Percentiles rank a stretch among this genome's conserved stretches.
Evolutionary conservation across 2,113 vertebrate species (phyloP).

Genomic region (Stigmatopora nigra): DNA sequence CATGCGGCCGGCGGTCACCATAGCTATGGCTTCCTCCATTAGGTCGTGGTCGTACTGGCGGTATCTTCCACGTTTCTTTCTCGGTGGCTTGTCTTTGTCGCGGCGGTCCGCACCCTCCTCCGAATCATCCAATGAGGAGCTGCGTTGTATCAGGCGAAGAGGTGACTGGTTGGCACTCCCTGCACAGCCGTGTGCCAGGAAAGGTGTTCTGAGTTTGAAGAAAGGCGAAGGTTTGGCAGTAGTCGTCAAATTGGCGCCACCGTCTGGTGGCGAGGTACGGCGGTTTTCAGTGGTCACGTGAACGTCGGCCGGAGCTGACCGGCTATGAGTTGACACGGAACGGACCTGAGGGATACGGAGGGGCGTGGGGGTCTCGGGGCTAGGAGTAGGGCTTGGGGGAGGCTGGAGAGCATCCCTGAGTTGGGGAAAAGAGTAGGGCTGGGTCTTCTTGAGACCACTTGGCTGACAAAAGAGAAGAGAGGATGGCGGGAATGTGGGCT

Average conservation of each 20-base stretch:
- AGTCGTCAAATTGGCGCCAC: slow-evolving; percentile 32
- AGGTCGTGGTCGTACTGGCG: slow-evolving; percentile 97
- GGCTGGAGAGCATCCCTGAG: slow-evolving; percentile 73
- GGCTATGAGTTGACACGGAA: slow-evolving; percentile 43
- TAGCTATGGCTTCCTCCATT: slow-evolving; percentile 95
- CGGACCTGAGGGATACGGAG: slow-evolving; percentile 67
- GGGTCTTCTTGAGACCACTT: slow-evolving; percentile 36
- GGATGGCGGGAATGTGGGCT: slow-evolving; percentile 41
- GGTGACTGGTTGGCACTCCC: slow-evolving; percentile 87
- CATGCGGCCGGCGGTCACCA: slow-evolving; percentile 98
- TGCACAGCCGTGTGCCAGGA: slow-evolving; percentile 74
- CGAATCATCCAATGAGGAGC: slow-evolving; percentile 77
- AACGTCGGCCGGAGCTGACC: slow-evolving; percentile 36
- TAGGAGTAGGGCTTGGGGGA: slow-evolving; percentile 52
- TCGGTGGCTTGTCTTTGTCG: slow-evolving; percentile 96
- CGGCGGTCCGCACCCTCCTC: slow-evolving; percentile 83
- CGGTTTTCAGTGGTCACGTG: slow-evolving; percentile 33
- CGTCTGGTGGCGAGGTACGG: slow-evolving; percentile 49
- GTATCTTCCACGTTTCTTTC: slow-evolving; percentile 96
- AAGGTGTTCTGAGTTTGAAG: slow-evolving; percentile 57
- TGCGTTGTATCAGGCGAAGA: slow-evolving; percentile 45
- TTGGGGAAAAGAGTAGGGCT: slow-evolving; percentile 78
- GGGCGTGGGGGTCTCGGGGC: slow-evolving; percentile 37
- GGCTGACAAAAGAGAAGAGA: slow-evolving; percentile 42
- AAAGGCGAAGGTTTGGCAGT: slow-evolving; percentile 45